Conservation (phyloP, 2,113 vertebrate species). For the Pantherophis guttatus region DNA sequence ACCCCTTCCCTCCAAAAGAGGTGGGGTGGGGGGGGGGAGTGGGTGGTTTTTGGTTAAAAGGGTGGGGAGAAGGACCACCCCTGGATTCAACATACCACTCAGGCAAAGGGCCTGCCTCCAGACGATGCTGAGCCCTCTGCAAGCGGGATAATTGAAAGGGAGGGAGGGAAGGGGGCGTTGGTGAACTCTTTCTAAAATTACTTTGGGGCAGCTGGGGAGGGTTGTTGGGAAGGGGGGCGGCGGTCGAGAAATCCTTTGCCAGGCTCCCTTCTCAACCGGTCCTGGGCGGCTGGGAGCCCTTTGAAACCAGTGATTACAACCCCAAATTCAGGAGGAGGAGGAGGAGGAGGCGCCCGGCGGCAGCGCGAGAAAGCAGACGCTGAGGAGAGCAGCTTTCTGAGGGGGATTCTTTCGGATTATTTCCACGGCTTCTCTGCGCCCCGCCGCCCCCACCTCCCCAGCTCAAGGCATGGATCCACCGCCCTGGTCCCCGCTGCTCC, state of each 20-base stretch:
- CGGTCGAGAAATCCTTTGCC: conserved; percentile 17
- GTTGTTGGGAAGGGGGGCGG: neutral
- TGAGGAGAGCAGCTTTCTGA: neutral
- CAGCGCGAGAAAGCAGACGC: neutral
- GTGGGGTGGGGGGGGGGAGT: too few relatives aligned
- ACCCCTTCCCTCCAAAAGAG: neutral
- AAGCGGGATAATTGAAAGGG: conserved; percentile 64
- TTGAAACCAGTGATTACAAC: neutral
- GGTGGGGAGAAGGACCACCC: conserved; percentile 11
- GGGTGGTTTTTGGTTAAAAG: neutral
- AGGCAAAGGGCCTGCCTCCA: conserved; percentile 15
- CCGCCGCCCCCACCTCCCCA: neutral
- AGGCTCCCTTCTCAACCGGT: conserved; percentile 27
- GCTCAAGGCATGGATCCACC: conserved; percentile 38
- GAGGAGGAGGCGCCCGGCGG: neutral
- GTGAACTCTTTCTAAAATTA: conserved; percentile 49
- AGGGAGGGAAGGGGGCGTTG: conserved; percentile 30
- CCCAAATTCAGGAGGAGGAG: neutral
- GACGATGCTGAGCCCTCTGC: conserved; percentile 21
- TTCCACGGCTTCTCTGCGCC: neutral
- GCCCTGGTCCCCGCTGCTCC: conserved; percentile 39
- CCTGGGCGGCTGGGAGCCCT: conserved; percentile 45
- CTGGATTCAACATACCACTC: conserved; percentile 4
- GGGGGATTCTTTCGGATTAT: neutral
- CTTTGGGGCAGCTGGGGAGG: conserved; percentile 1